phyloP scores from a whole-genome alignment of 53 echinoderm and acorn worm species.

The Paelopatides confundens region DNA sequence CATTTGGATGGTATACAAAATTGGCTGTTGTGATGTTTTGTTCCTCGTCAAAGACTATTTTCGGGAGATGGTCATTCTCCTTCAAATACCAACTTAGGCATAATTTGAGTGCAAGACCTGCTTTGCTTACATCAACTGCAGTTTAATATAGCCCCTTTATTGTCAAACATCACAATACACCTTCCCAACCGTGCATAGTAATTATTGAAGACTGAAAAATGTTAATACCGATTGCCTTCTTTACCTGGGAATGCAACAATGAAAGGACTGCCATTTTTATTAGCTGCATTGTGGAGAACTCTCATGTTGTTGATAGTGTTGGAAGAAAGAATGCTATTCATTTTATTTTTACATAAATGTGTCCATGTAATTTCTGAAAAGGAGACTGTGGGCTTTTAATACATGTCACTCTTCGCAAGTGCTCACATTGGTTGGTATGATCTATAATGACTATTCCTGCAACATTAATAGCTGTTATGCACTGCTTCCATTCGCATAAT shows the following conservation, averaged over 20 bases:
- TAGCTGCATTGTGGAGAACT: background rate
- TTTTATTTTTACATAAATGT: background rate
- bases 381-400: background rate
- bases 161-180: conserved; percentile 30
- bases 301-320: background rate
- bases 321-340: background rate
- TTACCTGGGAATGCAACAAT: background rate
- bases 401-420: background rate
- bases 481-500: background rate
- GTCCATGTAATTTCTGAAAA: background rate
- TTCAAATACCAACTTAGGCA: background rate
- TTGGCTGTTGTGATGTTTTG: background rate
- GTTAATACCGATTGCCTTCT: background rate
- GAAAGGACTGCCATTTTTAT: background rate
- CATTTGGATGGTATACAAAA: background rate
- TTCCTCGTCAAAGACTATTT: background rate
- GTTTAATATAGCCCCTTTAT: background rate
- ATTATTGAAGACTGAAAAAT: conserved; percentile 11
- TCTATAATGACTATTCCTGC: conserved; percentile 9
- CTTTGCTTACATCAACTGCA: conserved; percentile 21
- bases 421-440: conserved; percentile 33
- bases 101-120: conserved; percentile 15
- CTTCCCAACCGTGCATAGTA: conserved; percentile 27
- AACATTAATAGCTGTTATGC: background rate
- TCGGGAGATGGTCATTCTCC: background rate